Percentiles rank a stretch among this genome's conserved stretches.
Evolutionary conservation across 2,113 vertebrate genomes (phyloP).

Genomic region (Petromus typicus): DNA sequence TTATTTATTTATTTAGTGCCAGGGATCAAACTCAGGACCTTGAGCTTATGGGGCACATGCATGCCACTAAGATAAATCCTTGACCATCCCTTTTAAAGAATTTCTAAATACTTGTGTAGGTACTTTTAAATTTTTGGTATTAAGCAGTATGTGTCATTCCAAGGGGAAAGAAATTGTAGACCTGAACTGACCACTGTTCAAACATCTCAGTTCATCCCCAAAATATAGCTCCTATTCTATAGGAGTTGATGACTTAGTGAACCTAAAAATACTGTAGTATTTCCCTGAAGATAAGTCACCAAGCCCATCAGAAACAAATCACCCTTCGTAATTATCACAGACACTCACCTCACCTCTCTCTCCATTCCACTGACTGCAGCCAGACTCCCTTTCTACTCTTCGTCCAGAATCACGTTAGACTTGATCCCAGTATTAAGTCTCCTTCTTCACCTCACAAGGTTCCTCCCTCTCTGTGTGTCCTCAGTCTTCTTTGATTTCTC

Average conservation of each 20-base stretch:
- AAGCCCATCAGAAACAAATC: not conserved
- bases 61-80: too few relatives aligned
- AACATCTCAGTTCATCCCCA: conserved; percentile 26
- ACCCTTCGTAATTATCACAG: not conserved
- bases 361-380: not conserved
- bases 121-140: conserved; percentile 70
- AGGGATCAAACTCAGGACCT: too few relatives aligned
- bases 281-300: not conserved
- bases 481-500: not conserved
- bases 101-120: conserved; percentile 64
- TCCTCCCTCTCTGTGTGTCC: not conserved
- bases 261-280: not conserved
- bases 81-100: not conserved
- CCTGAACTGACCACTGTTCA: conserved; percentile 63
- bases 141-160: conserved; percentile 45
- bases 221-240: conserved; percentile 1
- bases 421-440: not conserved
- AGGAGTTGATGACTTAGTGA: conserved; percentile 17
- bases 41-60: too few relatives aligned
- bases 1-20: too few relatives aligned
- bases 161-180: conserved; percentile 12
- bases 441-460: not conserved
- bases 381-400: not conserved
- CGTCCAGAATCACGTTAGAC: not conserved
- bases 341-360: not conserved